Percentiles rank a stretch among this genome's conserved stretches.
Evolutionary conservation across 2,888 invertebrate species (phyloP).

Genomic region (Pyrrhopygopsis socrates): DNA sequence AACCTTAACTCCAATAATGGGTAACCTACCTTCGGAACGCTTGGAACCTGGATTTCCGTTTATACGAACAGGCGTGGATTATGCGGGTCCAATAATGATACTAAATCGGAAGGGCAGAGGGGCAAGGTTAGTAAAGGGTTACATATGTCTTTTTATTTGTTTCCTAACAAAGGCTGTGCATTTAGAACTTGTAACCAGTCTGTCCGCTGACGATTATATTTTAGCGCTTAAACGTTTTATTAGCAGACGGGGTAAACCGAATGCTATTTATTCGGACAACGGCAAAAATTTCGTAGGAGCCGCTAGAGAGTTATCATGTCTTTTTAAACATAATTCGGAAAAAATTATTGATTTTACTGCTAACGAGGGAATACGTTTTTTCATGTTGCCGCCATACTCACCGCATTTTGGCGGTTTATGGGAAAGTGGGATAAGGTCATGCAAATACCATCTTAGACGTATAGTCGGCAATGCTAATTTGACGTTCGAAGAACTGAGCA

Average conservation of each 20-base stretch:
- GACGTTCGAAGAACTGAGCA: conserved; percentile 50
- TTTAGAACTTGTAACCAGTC: conserved; percentile 36
- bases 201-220: conserved; percentile 41
- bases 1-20: conserved; percentile 17
- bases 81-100: conserved; percentile 47
- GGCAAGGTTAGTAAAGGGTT: conserved; percentile 10
- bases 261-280: conserved; percentile 48
- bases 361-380: neutral
- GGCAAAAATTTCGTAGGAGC: conserved; percentile 41
- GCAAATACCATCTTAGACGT: conserved; percentile 32
- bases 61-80: conserved; percentile 32
- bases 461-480: conserved; percentile 30
- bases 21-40: conserved; percentile 26
- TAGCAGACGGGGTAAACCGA: conserved; percentile 36
- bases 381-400: conserved; percentile 42
- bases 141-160: conserved; percentile 24
- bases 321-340: neutral
- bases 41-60: conserved; percentile 35
- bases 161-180: conserved; percentile 27
- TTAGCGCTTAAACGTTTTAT: conserved; percentile 55
- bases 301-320: neutral
- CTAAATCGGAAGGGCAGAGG: conserved; percentile 25
- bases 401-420: conserved; percentile 69
- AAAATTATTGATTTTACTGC: neutral
- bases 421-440: conserved; percentile 51